phyloP scores from a whole-genome alignment of 2,888 invertebrate species.

The Dolichomitus sp. region DNA sequence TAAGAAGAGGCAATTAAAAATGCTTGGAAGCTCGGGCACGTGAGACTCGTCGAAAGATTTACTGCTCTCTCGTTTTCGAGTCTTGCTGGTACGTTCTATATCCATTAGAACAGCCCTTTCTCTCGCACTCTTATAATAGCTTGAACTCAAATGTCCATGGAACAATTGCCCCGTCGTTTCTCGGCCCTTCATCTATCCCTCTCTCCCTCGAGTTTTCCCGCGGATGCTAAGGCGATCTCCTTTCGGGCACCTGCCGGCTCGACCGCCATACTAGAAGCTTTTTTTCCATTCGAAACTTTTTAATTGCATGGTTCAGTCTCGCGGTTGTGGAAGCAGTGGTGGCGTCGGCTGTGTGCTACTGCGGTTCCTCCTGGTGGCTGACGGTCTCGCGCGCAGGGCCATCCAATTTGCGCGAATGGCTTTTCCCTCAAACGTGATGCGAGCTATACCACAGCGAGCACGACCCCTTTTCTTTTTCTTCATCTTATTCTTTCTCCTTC shows the following conservation, averaged over 20 bases:
- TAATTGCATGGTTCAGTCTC: slow-evolving; percentile 81
- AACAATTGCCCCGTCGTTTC: slow-evolving; percentile 63
- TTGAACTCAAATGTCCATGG: slow-evolving; percentile 56
- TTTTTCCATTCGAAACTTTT: slow-evolving; percentile 81
- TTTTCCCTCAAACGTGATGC: slow-evolving; percentile 78
- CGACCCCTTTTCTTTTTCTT: slow-evolving; percentile 50
- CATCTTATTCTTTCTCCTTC: slow-evolving; percentile 44
- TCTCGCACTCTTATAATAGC: slow-evolving; percentile 29
- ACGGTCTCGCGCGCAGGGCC: slow-evolving; percentile 71
- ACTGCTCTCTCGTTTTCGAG: slow-evolving; percentile 38
- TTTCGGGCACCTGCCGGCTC: slow-evolving; percentile 45
- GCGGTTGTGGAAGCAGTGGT: slow-evolving; percentile 13
- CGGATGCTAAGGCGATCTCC: slow-evolving; percentile 52
- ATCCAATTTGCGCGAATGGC: slow-evolving; percentile 84
- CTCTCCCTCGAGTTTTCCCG: slow-evolving; percentile 36
- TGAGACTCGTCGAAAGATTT: slow-evolving; percentile 51
- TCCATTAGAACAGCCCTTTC: slow-evolving; percentile 7
- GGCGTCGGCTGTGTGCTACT: slow-evolving; percentile 5
- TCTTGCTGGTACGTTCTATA: slow-evolving; percentile 18
- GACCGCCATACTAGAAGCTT: slow-evolving; percentile 4
- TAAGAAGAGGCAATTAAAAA: slow-evolving; percentile 64
- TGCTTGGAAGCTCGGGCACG: slow-evolving; percentile 29
- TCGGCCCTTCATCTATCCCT: slow-evolving; percentile 32
- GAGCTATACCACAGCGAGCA: slow-evolving; percentile 16
- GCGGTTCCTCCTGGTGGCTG: slow-evolving; percentile 8